phyloP scores from a whole-genome alignment of 2,888 invertebrate species.

The Siphonodentalium dalli region DNA sequence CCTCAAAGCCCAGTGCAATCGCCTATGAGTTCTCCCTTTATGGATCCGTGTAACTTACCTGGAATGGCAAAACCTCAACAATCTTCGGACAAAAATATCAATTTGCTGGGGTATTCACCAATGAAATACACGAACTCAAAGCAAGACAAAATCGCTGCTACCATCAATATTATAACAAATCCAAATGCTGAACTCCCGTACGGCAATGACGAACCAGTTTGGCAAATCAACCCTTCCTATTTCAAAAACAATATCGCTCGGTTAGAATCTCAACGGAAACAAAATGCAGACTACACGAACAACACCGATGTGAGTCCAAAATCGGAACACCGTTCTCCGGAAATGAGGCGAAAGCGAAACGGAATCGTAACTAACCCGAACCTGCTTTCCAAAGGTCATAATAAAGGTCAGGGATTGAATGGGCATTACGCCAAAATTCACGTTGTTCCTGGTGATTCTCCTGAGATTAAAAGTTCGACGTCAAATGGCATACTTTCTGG shows the following conservation, averaged over 20 bases:
- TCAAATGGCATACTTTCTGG: too few species aligned
- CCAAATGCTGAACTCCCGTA: conserved; percentile 53
- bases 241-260: conserved; percentile 37
- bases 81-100: conserved; percentile 36
- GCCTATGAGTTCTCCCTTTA: conserved; percentile 77
- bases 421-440: conserved; percentile 26
- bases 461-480: too few species aligned
- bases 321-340: conserved; percentile 57
- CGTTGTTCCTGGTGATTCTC: too few species aligned
- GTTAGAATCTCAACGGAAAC: conserved; percentile 33
- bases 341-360: conserved; percentile 59
- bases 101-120: conserved; percentile 37
- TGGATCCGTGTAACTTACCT: conserved; percentile 41
- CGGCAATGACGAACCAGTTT: conserved; percentile 52
- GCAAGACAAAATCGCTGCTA: conserved; percentile 47
- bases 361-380: conserved; percentile 66
- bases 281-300: conserved; percentile 35
- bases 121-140: conserved; percentile 41
- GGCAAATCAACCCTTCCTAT: conserved; percentile 54
- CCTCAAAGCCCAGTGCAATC: conserved; percentile 81
- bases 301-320: conserved; percentile 48
- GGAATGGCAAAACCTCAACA: conserved; percentile 25
- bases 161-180: conserved; percentile 56
- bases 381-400: too few species aligned
- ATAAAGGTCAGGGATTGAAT: conserved; percentile 41